Conservation (phyloP, 2,888 invertebrate species). For the Loripinus fragilis region DNA sequence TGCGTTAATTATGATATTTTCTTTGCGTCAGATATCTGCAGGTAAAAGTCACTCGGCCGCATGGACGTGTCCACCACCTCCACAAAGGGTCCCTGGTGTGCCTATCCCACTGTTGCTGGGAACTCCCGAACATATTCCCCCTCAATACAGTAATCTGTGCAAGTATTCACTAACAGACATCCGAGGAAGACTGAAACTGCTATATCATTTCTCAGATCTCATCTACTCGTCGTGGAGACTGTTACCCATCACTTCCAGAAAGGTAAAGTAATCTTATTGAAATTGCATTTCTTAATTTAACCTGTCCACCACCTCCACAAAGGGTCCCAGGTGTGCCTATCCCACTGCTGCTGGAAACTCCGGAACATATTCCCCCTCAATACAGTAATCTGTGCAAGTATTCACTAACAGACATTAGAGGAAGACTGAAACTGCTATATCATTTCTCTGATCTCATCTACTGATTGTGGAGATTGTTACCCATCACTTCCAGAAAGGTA, state of each 20-base stretch:
- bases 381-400: conserved; percentile 85
- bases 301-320: conserved; percentile 82
- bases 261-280: conserved; percentile 63
- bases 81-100: conserved; percentile 85
- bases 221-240: conserved; percentile 86
- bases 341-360: conserved; percentile 85
- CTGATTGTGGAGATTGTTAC: conserved; percentile 85
- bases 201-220: conserved; percentile 87
- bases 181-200: conserved; percentile 85
- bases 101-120: conserved; percentile 85
- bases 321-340: conserved; percentile 85
- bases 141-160: conserved; percentile 86
- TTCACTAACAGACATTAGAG: conserved; percentile 85
- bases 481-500: conserved; percentile 72
- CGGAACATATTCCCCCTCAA: conserved; percentile 86
- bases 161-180: conserved; percentile 85
- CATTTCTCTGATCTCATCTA: conserved; percentile 87
- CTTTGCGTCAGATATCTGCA: conserved; percentile 87
- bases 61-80: conserved; percentile 86
- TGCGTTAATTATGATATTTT: no score
- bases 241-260: conserved; percentile 72
- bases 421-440: conserved; percentile 86
- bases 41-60: conserved; percentile 88
- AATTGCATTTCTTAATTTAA: no score
- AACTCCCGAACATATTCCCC: conserved; percentile 85